Conservation (phyloP, 2,888 invertebrate species). For the Trichogramma dendrolimi region DNA sequence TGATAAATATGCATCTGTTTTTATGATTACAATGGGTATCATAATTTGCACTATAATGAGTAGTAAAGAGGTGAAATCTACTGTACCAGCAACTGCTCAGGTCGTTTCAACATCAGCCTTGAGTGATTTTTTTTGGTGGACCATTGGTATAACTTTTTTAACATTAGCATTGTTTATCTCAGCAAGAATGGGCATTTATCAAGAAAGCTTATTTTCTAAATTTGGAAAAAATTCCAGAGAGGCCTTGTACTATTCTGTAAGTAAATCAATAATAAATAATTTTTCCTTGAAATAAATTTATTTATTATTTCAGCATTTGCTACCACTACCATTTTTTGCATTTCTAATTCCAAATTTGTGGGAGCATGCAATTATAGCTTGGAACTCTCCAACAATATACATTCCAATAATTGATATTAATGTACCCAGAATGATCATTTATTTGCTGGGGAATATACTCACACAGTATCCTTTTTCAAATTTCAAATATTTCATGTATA, state of each 20-base stretch:
- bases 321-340: conserved; percentile 86
- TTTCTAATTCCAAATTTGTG: conserved; percentile 73
- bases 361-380: conserved; percentile 70
- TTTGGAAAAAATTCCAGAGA: conserved; percentile 91
- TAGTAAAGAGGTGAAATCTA: conserved; percentile 64
- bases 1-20: conserved; percentile 84
- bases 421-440: conserved; percentile 73
- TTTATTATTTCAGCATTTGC: conserved; percentile 65
- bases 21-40: conserved; percentile 91
- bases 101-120: conserved; percentile 46
- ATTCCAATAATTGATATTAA: conserved; percentile 60
- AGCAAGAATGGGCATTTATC: conserved; percentile 92
- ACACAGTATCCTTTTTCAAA: conserved; percentile 71
- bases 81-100: conserved; percentile 45
- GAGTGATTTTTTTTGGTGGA: conserved; percentile 63
- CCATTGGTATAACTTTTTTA: conserved; percentile 73
- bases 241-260: conserved; percentile 77
- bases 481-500: neutral
- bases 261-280: conserved; percentile 1
- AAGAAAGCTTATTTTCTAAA: conserved; percentile 77
- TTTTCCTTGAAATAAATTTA: conserved; percentile 20
- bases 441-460: conserved; percentile 74
- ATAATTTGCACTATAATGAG: conserved; percentile 86
- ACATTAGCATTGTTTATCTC: conserved; percentile 87
- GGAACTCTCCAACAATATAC: conserved; percentile 59